Conservation (phyloP, 2,113 vertebrate species). For the Symphodus melops region DNA sequence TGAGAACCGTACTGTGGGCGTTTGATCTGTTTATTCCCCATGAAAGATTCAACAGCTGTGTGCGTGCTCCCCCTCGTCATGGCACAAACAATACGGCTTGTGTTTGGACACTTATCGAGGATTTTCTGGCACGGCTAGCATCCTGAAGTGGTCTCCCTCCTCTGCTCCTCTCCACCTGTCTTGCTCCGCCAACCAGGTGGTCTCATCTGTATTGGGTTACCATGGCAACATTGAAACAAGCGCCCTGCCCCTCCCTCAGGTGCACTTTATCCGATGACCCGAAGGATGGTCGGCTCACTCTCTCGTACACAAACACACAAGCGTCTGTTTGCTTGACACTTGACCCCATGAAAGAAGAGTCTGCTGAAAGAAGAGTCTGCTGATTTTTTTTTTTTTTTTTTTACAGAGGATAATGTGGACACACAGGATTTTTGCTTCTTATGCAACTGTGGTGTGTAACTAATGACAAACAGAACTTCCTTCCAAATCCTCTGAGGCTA, state of each 20-base stretch:
- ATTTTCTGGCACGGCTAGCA: constrained; percentile 53
- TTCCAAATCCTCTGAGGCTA: constrained; percentile 16
- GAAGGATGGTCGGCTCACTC: constrained; percentile 43
- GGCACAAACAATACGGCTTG: constrained; percentile 41
- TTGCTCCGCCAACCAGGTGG: constrained; percentile 70
- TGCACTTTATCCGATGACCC: constrained; percentile 74
- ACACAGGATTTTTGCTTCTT: background rate
- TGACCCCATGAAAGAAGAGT: constrained; percentile 34
- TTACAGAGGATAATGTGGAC: background rate
- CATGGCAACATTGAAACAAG: constrained; percentile 49
- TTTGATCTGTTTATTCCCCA: constrained; percentile 40
- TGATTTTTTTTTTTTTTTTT: no score
- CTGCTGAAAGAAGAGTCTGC: constrained; percentile 5
- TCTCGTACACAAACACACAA: constrained; percentile 21
- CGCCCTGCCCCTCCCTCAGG: constrained; percentile 55
- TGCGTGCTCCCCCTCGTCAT: constrained; percentile 11
- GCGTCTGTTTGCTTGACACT: constrained; percentile 58
- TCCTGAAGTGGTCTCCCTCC: constrained; percentile 64
- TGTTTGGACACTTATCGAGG: constrained; percentile 51
- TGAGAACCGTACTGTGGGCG: constrained; percentile 28
- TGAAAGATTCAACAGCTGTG: constrained; percentile 70
- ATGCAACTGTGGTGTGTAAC: background rate
- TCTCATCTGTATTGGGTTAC: constrained; percentile 61
- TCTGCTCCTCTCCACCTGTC: constrained; percentile 10
- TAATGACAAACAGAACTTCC: background rate